Evolutionary conservation across 1,140 invertebrate species (phyloP), one percentile per base, ranked within the genome.

Genomic region (Bombus difficillimus): DNA sequence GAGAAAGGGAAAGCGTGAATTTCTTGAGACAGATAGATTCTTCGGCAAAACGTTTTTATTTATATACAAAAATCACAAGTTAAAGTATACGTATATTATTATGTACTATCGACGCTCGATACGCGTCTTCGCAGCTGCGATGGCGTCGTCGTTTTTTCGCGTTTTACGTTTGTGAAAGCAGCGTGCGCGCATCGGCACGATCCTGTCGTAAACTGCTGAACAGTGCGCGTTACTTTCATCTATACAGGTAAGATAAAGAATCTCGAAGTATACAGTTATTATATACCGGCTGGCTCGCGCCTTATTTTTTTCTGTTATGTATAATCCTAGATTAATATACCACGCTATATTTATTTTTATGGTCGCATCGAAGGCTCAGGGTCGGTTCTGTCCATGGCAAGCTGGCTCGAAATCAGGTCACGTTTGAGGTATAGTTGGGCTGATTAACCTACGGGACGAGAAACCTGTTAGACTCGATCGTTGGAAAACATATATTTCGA

Each of bases 31-130:
- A 64, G 12, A 6, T 12, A 18, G 41, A 62, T 76, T 73, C 53
- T 89, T 90, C 86, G 84, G 85, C 92, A 87, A 87, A 87, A 91
- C 84, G 91, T 90, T 93, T 94, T 94, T 94, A 93, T 94, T 94
- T 94, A 94, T 93, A 94, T 93, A 93, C 92, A 93, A 92, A 92
- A 94, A 93, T 93, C 93, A 93, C 93, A 93, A 92, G 89, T 90
- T 92, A 92, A 85, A 89, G 83, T 90, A 88, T 88, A 91, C 82
- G 79, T 89, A 86, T 79, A 73, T 69, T 79, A 73, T 69, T 89
- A 76, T 81, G 84, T 86, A 88, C 87, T 91, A 91, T 86, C 81
- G 83, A 90, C 89, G 89, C 83, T 89, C 68, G 88, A 78, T 71
- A 87, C 88, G 78, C 85, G 86, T 85, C 77, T 57, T 64, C 74